Percentiles rank a stretch among this genome's conserved stretches.
Evolutionary conservation across 2,797 vertebrate genomes (phyloP).

Genomic region (Bryconaethiops microstoma): DNA sequence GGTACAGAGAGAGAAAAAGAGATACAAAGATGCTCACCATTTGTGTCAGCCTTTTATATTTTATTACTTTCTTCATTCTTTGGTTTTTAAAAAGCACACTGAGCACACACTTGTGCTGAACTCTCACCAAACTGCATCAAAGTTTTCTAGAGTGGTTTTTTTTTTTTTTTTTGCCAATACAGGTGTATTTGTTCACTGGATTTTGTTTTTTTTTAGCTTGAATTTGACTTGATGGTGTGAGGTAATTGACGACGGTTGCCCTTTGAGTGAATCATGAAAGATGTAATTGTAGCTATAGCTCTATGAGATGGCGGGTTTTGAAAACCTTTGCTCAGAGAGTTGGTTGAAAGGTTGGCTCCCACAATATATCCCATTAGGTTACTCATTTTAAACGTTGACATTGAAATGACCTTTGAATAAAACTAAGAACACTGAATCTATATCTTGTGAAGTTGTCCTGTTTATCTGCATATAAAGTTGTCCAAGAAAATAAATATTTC

Average conservation of each 20-base stretch:
- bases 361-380: slow-evolving; percentile 73
- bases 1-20: slow-evolving; percentile 66
- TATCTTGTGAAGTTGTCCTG: slow-evolving; percentile 17
- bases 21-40: slow-evolving; percentile 85
- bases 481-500: not conserved
- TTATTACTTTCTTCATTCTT: slow-evolving; percentile 84
- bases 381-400: slow-evolving; percentile 71
- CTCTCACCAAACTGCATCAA: slow-evolving; percentile 76
- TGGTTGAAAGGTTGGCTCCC: slow-evolving; percentile 67
- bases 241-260: slow-evolving; percentile 69
- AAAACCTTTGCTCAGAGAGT: slow-evolving; percentile 78
- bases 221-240: slow-evolving; percentile 79
- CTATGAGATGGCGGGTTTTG: slow-evolving; percentile 61
- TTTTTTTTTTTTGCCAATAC: slow-evolving; percentile 75
- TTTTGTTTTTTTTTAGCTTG: slow-evolving; percentile 56
- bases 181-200: slow-evolving; percentile 74
- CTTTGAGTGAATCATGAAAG: slow-evolving; percentile 74
- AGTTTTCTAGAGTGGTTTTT: slow-evolving; percentile 62
- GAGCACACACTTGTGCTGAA: slow-evolving; percentile 70
- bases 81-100: slow-evolving; percentile 81
- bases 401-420: slow-evolving; percentile 74
- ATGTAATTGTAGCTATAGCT: slow-evolving; percentile 49
- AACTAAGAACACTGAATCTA: slow-evolving; percentile 56
- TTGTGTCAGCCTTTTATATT: slow-evolving; percentile 89
- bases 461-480: not conserved